Base-by-base conservation (phyloP, 2,113 vertebrate genomes). In the Rhinoptilus africanus region DNA sequence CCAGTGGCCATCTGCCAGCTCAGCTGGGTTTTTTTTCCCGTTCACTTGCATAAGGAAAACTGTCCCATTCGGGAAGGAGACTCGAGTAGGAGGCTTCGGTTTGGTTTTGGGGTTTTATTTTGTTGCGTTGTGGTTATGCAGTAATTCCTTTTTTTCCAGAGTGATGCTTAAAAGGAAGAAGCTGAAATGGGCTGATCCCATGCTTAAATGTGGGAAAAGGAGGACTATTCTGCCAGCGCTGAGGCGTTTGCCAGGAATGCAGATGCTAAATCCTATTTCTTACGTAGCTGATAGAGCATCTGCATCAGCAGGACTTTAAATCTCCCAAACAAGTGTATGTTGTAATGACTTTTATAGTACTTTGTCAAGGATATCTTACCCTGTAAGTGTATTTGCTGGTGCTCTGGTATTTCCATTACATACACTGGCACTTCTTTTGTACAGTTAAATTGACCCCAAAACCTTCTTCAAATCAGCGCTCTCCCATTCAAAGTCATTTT, bases 21-120 rank as follows among this genome's bases (percentile, higher is more conserved):
- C 57, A 86, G 95, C 34, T 0, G 0, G 14, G 4, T 30, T 8
- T 0, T 24, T 75, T 41, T 51, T 50, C 7, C 48, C 6, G 3
- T 62, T 73, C 54, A 43, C 27, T 96, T 57, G 50, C 0, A 1
- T 50, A 79, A 79, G 39, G 66, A 73, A 86, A 84, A 57, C 35
- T 39, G 21, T 64, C 83, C 39, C 1, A 2, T 86, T 83, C 0
- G 6, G 76, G 80, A 89, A 86, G 45, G 73, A 27, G 48, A 39
- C n/a, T 83, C 45, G 67, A 47, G 45, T 41, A 3, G 0, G 39
- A 91, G 39, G 48, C 17, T 91, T 71, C 71, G 23, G 10, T 37
- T 88, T 72, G 35, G 39, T 56, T 73, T 80, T 23, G 30, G 30
- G 57, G 32, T 35, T 93, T 95, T 76, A 34, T 81, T 85, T 88